Evolutionary conservation across 2,888 invertebrate genomes (phyloP).

Genomic region (Leptinotarsa peninsularis): DNA sequence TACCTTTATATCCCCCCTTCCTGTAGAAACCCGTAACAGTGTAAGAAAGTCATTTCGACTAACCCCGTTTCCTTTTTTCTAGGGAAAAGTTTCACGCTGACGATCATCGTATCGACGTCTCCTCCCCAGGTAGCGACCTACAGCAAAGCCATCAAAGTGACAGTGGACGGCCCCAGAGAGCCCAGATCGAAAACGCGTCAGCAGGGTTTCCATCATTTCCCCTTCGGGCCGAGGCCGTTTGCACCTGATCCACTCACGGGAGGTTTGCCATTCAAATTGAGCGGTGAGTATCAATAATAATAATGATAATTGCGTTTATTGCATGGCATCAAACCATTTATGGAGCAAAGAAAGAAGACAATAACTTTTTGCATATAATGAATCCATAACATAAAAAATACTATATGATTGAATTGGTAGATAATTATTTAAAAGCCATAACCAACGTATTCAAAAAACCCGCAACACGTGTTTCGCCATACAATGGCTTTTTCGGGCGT

Average conservation of each 20-base stretch:
- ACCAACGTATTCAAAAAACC: too few relatives aligned
- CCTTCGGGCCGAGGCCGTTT: constrained; percentile 86
- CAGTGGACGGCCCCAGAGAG: constrained; percentile 98
- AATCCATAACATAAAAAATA: too few relatives aligned
- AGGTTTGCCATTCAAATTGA: constrained; percentile 85
- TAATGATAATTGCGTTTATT: too few relatives aligned
- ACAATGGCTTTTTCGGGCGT: too few relatives aligned
- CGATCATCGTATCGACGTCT: constrained; percentile 92
- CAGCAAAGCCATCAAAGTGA: constrained; percentile 98
- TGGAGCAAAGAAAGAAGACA: too few relatives aligned
- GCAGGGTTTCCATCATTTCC: constrained; percentile 90
- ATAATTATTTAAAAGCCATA: too few relatives aligned
- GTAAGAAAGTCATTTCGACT: background rate
- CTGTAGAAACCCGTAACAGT: background rate
- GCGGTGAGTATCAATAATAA: constrained; percentile 72
- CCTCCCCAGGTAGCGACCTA: constrained; percentile 98
- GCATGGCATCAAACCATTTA: too few relatives aligned
- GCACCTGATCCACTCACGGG: constrained; percentile 84
- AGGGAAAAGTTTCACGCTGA: constrained; percentile 98
- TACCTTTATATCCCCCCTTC: too few relatives aligned
- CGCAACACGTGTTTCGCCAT: too few relatives aligned
- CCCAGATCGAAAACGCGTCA: constrained; percentile 93
- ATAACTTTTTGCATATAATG: too few relatives aligned
- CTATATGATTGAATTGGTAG: too few relatives aligned
- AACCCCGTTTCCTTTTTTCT: constrained; percentile 58